Base-by-base conservation (phyloP, 2,113 vertebrate genomes). In the Eudyptes chrysolophus region DNA sequence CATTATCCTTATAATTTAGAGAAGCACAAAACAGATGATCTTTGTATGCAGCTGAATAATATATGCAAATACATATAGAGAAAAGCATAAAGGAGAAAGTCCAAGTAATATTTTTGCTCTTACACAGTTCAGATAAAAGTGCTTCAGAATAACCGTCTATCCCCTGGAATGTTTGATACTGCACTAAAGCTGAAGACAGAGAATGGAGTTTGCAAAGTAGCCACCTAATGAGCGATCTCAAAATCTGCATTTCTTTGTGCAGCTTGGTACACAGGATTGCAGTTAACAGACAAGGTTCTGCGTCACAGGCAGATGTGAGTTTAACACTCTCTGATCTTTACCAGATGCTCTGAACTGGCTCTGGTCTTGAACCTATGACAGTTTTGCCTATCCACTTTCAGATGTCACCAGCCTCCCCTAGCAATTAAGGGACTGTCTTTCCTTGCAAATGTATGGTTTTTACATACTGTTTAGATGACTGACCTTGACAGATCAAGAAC, bases 281-380 rank as follows among this genome's bases (percentile, higher is more conserved):
- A 83, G 89, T 58, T 66, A 48, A 46, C 44, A 95, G 79, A 46
- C 75, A 60, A 57, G 74, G 77, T 66, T 79, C 65, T 64, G 57
- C 18, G 9, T 65, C 75, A 82, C 32, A 26, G 81, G 84, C 91
- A 97, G 87, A 96, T 66, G 75, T 1, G 64, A 93, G 82, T 97
- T 96, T 97, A 95, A 94, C 91, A 58, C 89, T 42, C 90, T 42
- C 25, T 96, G 97, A 96, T 96, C 94, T 90, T 97, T 80, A 76
- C 96, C 96, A 97, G 96, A 97, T 94, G 93, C 93, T 94, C 95
- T 80, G 49, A 95, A 82, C 93, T 89, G 96, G 52, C 87, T 92
- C 93, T 96, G 92, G 66, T 96, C 86, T 91, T 55, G 61, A 61
- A 61, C 87, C 71, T 72, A 16, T 11, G 84, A 87, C 91, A 93